Base-by-base conservation (phyloP, 1,140 invertebrate genomes). In the Ceratoteleas bidentatus region DNA sequence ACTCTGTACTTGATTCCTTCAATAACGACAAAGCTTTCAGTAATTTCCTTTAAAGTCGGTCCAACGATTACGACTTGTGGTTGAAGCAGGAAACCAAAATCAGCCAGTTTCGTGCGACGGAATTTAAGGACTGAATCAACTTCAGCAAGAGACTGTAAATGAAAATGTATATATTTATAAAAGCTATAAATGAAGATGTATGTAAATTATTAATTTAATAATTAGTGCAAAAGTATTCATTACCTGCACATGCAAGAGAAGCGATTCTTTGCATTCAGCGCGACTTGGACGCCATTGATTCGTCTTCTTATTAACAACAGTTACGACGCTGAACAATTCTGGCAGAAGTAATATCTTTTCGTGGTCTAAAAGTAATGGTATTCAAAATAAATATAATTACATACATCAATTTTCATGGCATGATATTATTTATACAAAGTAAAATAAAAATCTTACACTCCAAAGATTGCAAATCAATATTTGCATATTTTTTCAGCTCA, bases 221-320 rank as follows among this genome's bases (percentile, higher is more conserved):
- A 40, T 40, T 40, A 11, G 36, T 40, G 2, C 10, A 9, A 40
- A 40, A 40, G 36, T 9, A 40, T 9, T 6, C 6, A 40, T 40
- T 40, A 11, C 36, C 36, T 8, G 10, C 2, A 40, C 36, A 40
- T 11, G 36, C 36, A 40, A 11, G 6, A 40, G 10, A 40, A 40
- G 36, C 0, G 2, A 2, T 47, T 61, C 58, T 14, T 61, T 49
- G 24, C 40, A 32, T 61, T 61, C 58, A 32, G 8, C 58, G 13
- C 58, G 43, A 6, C 38, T 24, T 61, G 58, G 58, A 45, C 58
- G 58, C 58, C 58, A 61, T 2, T n/a, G 38, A 6, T 8, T 40
- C 8, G 38, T 40, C 11, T 40, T 40, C 6, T 40, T 40, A 40
- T 40, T 40, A 40, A 40, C 38, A 2, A 40, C 38, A 3, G 38